Evolutionary conservation across 1,140 invertebrate species (phyloP), one percentile per base, ranked within the genome.

Genomic region (Zaprionus ornatus): DNA sequence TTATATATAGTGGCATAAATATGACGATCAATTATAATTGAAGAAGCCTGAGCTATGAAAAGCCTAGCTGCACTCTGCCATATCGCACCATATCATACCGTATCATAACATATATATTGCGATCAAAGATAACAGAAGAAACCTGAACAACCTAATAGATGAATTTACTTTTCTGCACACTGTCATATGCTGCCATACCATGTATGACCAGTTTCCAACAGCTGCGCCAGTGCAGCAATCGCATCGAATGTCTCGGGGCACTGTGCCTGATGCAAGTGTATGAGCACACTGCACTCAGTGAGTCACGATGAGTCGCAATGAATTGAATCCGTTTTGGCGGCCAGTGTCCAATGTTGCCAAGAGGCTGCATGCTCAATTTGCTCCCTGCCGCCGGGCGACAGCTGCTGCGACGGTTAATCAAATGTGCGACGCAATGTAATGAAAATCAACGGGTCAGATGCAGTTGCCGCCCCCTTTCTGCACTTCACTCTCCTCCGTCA

Each of bases 341-440:
- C 17, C n/a, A 40, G 40, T 65, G 60, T 71, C 61, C 59, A 63
- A 21, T 56, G 64, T 52, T 60, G 74, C 74, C 74, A 76, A 76
- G 54, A 64, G 40, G 60, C 67, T 72, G 74, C 70, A 73, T 52
- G 74, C 74, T 62, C 74, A 77, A 77, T 77, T 77, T 75, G 72
- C 66, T 59, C 59, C 69, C 59, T 74, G 76, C 37, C 21, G 40
- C 59, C 19, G 63, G 73, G 66, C 74, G 65, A 74, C 77, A 90
- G 85, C 82, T 85, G 81, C 65, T 72, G 65, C 74, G 45, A 84
- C 64, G 84, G 80, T 88, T 80, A 88, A 87, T 87, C 84, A 87
- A 87, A 88, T 88, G 80, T 61, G 68, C 79, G 61, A 78, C 71
- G 84, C 84, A 84, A 78, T 84, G 77, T 72, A 87, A 87, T 83